phyloP scores from a whole-genome alignment of 2,888 invertebrate species.

The Sphinx pinastri region DNA sequence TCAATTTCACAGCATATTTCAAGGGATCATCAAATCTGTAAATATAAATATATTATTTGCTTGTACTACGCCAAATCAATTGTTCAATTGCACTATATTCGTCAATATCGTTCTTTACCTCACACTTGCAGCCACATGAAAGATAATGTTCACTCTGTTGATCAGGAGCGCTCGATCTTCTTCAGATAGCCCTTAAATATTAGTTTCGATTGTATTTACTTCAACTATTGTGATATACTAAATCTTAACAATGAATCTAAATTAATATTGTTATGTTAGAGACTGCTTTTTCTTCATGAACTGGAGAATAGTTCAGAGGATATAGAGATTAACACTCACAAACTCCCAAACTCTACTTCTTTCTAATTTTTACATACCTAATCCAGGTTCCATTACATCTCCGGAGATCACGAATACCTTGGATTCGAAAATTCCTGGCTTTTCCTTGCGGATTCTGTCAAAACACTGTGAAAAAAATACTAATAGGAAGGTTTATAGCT shows the following conservation, averaged over 20 bases:
- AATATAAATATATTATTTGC: conserved; percentile 17
- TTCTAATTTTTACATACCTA: conserved; percentile 69
- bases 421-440: conserved; percentile 77
- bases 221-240: neutral
- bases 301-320: too few species aligned
- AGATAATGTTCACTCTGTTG: conserved; percentile 87
- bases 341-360: too few species aligned
- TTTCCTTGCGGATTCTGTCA: conserved; percentile 81
- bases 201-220: neutral
- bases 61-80: neutral
- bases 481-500: neutral
- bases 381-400: conserved; percentile 81
- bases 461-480: conserved; percentile 80
- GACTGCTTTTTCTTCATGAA: too few species aligned
- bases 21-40: conserved; percentile 91
- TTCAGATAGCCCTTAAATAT: conserved; percentile 75
- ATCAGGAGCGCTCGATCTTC: conserved; percentile 77
- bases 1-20: conserved; percentile 85
- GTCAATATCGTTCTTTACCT: conserved; percentile 57
- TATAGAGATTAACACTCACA: too few species aligned
- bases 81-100: neutral
- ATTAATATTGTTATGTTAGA: too few species aligned
- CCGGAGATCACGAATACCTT: conserved; percentile 88
- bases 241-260: neutral
- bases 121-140: conserved; percentile 92